Evolutionary conservation across 2,888 invertebrate species (phyloP).

Genomic region (Stenichneumon culpator): DNA sequence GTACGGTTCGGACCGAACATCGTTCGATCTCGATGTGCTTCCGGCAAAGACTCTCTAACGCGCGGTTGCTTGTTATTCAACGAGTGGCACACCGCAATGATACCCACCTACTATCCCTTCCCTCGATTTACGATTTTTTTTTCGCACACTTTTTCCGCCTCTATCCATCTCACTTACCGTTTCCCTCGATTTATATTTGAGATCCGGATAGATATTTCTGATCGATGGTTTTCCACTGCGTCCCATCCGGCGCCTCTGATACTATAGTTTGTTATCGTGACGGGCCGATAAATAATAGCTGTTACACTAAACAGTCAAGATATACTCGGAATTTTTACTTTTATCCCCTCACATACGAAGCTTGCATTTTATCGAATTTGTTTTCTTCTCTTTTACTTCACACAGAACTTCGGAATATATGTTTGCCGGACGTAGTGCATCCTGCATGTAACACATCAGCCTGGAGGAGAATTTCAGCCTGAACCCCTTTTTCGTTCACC

Average conservation of each 20-base stretch:
- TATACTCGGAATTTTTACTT: too few relatives aligned
- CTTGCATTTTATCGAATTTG: too few relatives aligned
- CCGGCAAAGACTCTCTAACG: conserved; percentile 48
- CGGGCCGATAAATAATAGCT: too few relatives aligned
- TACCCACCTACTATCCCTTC: conserved; percentile 47
- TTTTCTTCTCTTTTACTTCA: not conserved
- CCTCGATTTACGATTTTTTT: not conserved
- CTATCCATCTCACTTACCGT: not conserved
- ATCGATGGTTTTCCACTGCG: conserved; percentile 14
- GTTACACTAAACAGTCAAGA: too few relatives aligned
- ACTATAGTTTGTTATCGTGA: too few relatives aligned
- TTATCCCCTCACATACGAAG: too few relatives aligned
- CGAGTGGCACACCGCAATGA: conserved; percentile 47
- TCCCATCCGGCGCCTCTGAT: not conserved
- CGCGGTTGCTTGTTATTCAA: conserved; percentile 63
- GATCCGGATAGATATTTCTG: conserved; percentile 23
- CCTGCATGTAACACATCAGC: not conserved
- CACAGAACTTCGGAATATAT: not conserved
- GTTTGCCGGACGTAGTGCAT: not conserved
- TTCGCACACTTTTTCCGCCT: not conserved
- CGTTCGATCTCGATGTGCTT: conserved; percentile 5
- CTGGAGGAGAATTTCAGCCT: not conserved
- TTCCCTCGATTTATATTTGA: conserved; percentile 15
- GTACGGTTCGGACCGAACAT: not conserved
- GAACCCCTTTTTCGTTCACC: conserved; percentile 4